Percentiles rank a stretch among this genome's conserved stretches.
phyloP scores from a whole-genome alignment of 2,888 invertebrate genomes.

The Drosophila anomelani region DNA sequence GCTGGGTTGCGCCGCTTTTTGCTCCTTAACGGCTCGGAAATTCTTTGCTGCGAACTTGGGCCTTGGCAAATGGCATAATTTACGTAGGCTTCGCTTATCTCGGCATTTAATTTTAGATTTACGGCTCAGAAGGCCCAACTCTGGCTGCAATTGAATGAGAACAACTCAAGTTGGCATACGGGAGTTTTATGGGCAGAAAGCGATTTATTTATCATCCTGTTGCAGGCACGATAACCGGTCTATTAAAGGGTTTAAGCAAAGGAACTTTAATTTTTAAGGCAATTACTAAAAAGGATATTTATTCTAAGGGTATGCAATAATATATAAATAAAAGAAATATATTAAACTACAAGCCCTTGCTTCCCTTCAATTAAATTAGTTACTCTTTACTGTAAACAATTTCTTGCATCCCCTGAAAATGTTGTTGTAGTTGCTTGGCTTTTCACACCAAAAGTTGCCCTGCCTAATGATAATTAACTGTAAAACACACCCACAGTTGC shows the following conservation, averaged over 20 bases:
- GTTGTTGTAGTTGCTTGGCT: not conserved
- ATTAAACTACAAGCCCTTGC: not conserved
- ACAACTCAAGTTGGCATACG: conserved; percentile 21
- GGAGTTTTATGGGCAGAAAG: conserved; percentile 23
- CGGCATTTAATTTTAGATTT: conserved; percentile 67
- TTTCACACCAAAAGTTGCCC: conserved; percentile 16
- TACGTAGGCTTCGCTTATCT: conserved; percentile 61
- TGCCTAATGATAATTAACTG: conserved; percentile 35
- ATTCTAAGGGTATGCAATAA: no score
- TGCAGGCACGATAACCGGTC: conserved; percentile 3
- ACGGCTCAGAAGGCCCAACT: conserved; percentile 30
- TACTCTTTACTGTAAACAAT: not conserved
- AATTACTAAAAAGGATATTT: not conserved
- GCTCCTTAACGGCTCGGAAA: conserved; percentile 46
- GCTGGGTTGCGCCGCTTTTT: conserved; percentile 39
- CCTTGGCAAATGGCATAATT: conserved; percentile 62
- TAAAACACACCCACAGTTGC: conserved; percentile 20
- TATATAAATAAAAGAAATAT: not conserved
- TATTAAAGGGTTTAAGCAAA: not conserved
- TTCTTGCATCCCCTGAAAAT: not conserved
- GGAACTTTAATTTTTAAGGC: not conserved
- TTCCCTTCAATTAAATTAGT: not conserved
- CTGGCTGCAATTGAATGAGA: conserved; percentile 20
- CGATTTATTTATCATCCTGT: conserved; percentile 29
- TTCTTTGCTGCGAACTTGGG: conserved; percentile 62